Evolutionary conservation across 1,140 invertebrate species (phyloP).

Genomic region (Steinernema feltiae): DNA sequence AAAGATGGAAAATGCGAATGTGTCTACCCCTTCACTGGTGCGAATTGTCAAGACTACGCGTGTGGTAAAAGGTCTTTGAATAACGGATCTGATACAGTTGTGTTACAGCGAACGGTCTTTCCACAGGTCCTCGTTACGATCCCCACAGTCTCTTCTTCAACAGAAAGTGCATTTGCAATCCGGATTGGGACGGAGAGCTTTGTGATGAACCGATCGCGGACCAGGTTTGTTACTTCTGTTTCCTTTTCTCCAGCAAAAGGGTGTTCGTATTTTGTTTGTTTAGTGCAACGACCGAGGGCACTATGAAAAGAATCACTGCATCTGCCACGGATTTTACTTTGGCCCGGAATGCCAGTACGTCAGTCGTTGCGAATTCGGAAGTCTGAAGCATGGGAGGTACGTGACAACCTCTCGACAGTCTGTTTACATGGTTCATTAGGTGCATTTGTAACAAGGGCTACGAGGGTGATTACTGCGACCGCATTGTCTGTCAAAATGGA

Average conservation of each 20-base stretch:
- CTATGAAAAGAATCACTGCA: conserved; percentile 34
- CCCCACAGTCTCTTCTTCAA: conserved; percentile 25
- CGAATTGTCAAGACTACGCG: neutral
- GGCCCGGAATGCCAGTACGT: conserved; percentile 41
- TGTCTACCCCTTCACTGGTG: neutral
- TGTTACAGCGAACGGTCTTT: conserved; percentile 15
- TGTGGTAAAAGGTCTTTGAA: neutral
- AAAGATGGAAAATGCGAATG: conserved; percentile 3
- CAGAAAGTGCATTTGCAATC: conserved; percentile 28
- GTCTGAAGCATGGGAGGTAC: conserved; percentile 30
- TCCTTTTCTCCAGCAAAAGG: too few relatives aligned
- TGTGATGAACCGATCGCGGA: conserved; percentile 30
- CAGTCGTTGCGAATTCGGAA: conserved; percentile 37
- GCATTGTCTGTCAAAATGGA: conserved; percentile 44
- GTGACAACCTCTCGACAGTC: neutral
- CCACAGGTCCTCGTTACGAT: conserved; percentile 25
- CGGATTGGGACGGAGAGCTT: conserved; percentile 27
- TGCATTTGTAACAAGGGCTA: conserved; percentile 32
- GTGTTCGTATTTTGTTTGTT: too few relatives aligned
- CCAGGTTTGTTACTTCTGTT: neutral
- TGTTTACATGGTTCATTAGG: conserved; percentile 12
- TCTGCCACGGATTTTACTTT: conserved; percentile 41
- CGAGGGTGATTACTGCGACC: conserved; percentile 41
- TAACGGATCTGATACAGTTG: neutral
- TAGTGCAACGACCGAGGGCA: conserved; percentile 41